A percentile compares a stretch with the other conserved stretches of the same genome.
phyloP scores from a whole-genome alignment of 92 coral and sea anemone species.

The Chrysogorgia sp. region DNA sequence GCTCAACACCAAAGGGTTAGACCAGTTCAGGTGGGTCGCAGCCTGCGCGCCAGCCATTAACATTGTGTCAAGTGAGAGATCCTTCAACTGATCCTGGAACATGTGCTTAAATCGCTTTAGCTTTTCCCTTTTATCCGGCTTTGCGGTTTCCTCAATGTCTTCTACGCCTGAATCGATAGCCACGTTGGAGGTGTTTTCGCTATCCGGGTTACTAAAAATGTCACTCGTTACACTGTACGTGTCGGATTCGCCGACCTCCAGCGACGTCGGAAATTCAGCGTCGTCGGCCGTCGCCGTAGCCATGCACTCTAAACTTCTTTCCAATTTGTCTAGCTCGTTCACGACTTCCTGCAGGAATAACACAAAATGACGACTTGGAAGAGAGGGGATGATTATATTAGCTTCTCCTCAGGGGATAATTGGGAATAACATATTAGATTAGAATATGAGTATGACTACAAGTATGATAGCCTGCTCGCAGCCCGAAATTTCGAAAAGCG shows the following conservation, averaged over 20 bases:
- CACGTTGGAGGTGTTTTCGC: background rate
- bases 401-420: no score
- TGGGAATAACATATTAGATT: no score
- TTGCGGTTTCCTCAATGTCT: slow-evolving; percentile 22
- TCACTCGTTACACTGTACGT: slow-evolving; percentile 16
- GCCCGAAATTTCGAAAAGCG: no score
- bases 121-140: slow-evolving; percentile 13
- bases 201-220: slow-evolving; percentile 22
- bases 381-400: background rate
- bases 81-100: slow-evolving; percentile 36
- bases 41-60: slow-evolving; percentile 37
- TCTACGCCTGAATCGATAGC: slow-evolving; percentile 2
- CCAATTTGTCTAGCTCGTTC: slow-evolving; percentile 11
- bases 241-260: slow-evolving; percentile 22
- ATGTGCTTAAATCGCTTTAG: slow-evolving; percentile 6
- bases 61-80: slow-evolving; percentile 25
- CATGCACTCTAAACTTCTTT: slow-evolving; percentile 16
- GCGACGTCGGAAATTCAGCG: background rate
- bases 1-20: background rate
- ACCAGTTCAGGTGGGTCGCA: slow-evolving; percentile 17
- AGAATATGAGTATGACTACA: no score
- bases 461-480: no score
- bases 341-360: slow-evolving; percentile 9
- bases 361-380: no score
- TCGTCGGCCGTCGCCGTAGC: slow-evolving; percentile 1